These are phyloP conservation scores for Cactoblastis cactorum DNA, from an alignment of 2,888 invertebrate genomes.

Conservation along the genomic window DNA sequence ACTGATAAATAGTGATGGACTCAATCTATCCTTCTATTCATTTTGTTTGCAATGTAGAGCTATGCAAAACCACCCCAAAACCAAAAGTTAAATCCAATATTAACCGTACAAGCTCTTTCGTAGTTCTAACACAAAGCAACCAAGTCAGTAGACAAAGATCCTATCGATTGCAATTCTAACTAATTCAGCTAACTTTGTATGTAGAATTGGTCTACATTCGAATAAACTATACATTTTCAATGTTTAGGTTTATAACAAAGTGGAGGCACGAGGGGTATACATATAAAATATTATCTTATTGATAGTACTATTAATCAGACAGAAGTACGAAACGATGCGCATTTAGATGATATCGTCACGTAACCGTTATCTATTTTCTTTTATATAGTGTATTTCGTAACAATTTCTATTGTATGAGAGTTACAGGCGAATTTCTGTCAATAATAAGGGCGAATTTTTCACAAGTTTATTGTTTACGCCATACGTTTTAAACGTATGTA, in stretches of 20 bases:
- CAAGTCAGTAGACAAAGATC: background rate
- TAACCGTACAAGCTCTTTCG: background rate
- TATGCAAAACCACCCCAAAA: conserved; percentile 28
- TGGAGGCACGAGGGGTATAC: background rate
- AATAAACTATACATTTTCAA: background rate
- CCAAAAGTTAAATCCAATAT: conserved; percentile 24
- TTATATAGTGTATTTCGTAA: conserved; percentile 50
- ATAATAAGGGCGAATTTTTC: conserved; percentile 45
- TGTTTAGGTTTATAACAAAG: background rate
- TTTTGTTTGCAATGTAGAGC: conserved; percentile 37
- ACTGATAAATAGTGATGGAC: too few relatives aligned
- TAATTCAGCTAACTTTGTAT: background rate
- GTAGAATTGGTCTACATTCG: background rate
- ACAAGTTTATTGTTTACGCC: conserved; percentile 35
- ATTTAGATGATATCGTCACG: conserved; percentile 31
- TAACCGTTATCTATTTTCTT: conserved; percentile 53
- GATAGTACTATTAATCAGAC: conserved; percentile 12
- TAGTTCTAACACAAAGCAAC: conserved; percentile 6
- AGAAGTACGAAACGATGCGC: conserved; percentile 23
- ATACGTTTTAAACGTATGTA: background rate
- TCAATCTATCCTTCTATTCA: too few relatives aligned
- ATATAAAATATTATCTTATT: conserved; percentile 6
- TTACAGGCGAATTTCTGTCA: conserved; percentile 50
- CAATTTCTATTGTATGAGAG: conserved; percentile 51
- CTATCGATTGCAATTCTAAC: background rate